A percentile compares a stretch with the other conserved stretches of the same genome.
These are phyloP conservation scores for Caenorhabditis panamensis DNA, from an alignment of 2,888 invertebrate genomes.

Conservation along the genomic window DNA sequence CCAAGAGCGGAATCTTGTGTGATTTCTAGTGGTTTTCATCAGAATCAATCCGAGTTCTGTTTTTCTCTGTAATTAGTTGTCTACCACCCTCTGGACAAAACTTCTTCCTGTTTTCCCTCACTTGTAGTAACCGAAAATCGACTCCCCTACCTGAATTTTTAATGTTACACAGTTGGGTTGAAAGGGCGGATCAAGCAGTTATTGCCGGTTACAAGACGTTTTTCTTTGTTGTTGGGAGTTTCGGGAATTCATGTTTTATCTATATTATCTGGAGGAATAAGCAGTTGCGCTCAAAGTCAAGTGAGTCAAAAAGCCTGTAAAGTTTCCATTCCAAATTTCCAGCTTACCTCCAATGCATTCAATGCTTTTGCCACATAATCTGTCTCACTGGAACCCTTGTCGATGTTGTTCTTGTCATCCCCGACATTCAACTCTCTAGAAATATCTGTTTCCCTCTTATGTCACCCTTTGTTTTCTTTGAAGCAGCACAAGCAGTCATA, in stretches of 20 bases:
- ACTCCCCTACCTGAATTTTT: too few relatives aligned
- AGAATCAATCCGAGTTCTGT: too few relatives aligned
- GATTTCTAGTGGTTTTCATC: too few relatives aligned
- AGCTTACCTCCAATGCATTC: conserved; percentile 31
- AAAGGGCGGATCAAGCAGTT: conserved; percentile 21
- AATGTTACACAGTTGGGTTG: conserved; percentile 34
- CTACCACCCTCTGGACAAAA: too few relatives aligned
- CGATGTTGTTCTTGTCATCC: conserved; percentile 18
- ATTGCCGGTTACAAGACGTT: conserved; percentile 18
- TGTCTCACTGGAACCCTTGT: conserved; percentile 22
- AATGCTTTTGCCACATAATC: conserved; percentile 23
- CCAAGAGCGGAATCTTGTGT: too few relatives aligned
- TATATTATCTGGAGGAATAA: background rate
- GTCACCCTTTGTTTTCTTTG: conserved; percentile 28
- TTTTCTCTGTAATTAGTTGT: too few relatives aligned
- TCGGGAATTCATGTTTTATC: conserved; percentile 29
- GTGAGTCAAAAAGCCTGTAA: background rate
- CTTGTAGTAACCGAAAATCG: too few relatives aligned
- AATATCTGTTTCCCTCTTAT: conserved; percentile 15
- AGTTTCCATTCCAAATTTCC: background rate
- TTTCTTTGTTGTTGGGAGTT: conserved; percentile 16
- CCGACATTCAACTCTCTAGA: conserved; percentile 18
- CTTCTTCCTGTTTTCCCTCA: too few relatives aligned
- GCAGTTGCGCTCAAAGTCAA: conserved; percentile 11
- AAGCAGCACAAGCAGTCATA: conserved; percentile 32